Evolutionary conservation across 2,888 invertebrate genomes (phyloP).

Genomic region (Eugnorisma glareosa): DNA sequence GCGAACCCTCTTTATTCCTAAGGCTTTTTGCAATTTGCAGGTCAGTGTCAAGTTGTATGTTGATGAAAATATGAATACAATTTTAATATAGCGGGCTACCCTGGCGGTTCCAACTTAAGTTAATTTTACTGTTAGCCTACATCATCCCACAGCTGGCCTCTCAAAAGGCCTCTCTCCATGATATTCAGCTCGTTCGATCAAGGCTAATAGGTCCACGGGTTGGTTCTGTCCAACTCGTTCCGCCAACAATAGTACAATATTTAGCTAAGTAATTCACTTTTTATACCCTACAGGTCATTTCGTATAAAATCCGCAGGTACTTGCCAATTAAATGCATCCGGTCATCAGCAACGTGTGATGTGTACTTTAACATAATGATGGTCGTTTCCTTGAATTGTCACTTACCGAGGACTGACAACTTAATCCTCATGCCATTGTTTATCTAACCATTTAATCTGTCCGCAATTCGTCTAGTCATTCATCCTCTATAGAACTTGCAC

Average conservation of each 20-base stretch:
- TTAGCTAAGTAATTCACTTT: too few species aligned
- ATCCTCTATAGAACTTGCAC: not conserved
- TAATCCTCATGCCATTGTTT: conserved; percentile 12
- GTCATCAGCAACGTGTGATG: not conserved
- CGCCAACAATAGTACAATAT: too few species aligned
- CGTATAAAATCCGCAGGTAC: not conserved
- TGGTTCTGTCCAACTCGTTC: not conserved
- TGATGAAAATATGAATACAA: too few species aligned
- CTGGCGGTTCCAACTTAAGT: too few species aligned
- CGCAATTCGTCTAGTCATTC: not conserved
- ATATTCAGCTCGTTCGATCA: too few species aligned
- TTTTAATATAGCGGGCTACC: too few species aligned
- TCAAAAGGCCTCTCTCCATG: not conserved
- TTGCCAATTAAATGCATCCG: conserved; percentile 3
- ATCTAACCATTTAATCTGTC: not conserved
- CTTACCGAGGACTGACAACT: conserved; percentile 2
- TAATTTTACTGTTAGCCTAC: not conserved
- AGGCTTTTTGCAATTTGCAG: too few species aligned
- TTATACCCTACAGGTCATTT: not conserved
- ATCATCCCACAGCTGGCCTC: not conserved
- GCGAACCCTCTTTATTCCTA: too few species aligned
- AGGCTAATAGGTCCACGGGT: too few species aligned
- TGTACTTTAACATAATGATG: not conserved
- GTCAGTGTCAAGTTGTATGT: too few species aligned
- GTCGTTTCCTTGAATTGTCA: conserved; percentile 11